Conservation (phyloP, 2,113 vertebrate genomes). For the Syrrhaptes paradoxus region DNA sequence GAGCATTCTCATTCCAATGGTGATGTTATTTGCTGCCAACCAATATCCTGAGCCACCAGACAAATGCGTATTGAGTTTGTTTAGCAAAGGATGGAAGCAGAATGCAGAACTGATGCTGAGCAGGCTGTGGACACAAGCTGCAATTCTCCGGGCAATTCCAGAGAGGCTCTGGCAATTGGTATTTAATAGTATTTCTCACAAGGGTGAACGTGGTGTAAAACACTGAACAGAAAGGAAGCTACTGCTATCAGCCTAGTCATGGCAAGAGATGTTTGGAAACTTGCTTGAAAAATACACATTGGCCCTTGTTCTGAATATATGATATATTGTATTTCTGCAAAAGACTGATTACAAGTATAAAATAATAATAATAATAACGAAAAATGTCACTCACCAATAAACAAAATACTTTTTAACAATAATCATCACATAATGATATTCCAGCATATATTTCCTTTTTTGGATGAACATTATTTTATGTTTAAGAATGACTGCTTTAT, state of each 20-base stretch:
- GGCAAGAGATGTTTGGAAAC: background rate
- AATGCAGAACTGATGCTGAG: background rate
- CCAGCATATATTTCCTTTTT: background rate
- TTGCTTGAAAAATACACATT: background rate
- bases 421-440: background rate
- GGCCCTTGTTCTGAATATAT: background rate
- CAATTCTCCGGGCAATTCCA: background rate
- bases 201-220: background rate
- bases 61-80: background rate
- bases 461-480: background rate
- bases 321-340: background rate
- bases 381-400: background rate
- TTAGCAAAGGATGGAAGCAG: background rate
- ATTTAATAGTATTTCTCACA: background rate
- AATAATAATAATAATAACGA: background rate
- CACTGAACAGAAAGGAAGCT: background rate
- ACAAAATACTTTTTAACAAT: background rate
- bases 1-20: background rate
- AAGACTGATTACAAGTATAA: background rate
- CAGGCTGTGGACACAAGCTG: background rate
- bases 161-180: background rate
- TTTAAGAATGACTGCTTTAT: background rate
- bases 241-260: background rate
- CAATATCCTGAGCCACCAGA: background rate
- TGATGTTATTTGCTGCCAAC: background rate